These are phyloP conservation scores for Cygnus atratus DNA, from an alignment of 2,113 vertebrate genomes.

Conservation along the genomic window DNA sequence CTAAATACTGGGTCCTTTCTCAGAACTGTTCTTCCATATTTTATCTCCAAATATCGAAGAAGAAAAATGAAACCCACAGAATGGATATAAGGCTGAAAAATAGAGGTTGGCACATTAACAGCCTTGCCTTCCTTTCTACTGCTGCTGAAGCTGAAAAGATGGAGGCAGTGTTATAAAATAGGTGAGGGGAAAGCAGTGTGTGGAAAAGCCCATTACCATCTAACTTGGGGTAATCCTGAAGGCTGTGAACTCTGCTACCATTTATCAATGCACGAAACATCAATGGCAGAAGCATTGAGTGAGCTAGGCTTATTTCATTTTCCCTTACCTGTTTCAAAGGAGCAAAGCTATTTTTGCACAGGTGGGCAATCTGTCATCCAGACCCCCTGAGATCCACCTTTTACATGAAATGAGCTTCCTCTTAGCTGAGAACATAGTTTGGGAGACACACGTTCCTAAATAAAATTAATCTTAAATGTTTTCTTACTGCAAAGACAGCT, in stretches of 20 bases:
- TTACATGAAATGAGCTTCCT: not conserved
- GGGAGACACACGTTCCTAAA: not conserved
- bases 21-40: constrained; percentile 74
- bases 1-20: constrained; percentile 83
- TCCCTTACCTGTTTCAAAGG: not conserved
- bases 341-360: not conserved
- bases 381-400: not conserved
- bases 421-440: not conserved
- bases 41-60: constrained; percentile 83
- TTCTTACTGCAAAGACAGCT: constrained; percentile 50
- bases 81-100: constrained; percentile 83
- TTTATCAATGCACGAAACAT: not conserved
- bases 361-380: not conserved
- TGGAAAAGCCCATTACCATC: not conserved
- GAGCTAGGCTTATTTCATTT: not conserved
- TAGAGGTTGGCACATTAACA: not conserved
- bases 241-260: not conserved
- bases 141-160: not conserved
- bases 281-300: not conserved
- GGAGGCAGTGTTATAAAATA: not conserved
- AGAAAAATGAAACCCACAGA: constrained; percentile 78
- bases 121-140: not conserved
- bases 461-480: not conserved
- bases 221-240: not conserved
- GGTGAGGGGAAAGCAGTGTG: rapidly evolving